Percentiles rank a stretch among this genome's conserved stretches.
Conservation (phyloP, 2,888 invertebrate genomes). For the Patella caerulea region DNA sequence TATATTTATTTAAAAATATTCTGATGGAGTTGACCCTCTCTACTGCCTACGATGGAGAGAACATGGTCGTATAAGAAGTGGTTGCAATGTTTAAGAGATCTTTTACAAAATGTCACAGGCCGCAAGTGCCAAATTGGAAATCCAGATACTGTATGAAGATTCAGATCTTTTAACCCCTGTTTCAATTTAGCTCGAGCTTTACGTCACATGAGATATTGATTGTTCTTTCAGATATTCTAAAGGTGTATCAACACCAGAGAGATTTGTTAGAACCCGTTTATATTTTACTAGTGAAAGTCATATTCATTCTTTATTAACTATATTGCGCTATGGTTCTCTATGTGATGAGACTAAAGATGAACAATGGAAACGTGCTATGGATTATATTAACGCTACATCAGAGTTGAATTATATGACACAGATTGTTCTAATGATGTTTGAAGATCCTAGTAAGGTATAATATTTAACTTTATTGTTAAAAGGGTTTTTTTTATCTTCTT, state of each 20-base stretch:
- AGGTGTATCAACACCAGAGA: conserved; percentile 96
- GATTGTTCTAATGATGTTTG: conserved; percentile 96
- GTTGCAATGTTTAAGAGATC: too few species aligned
- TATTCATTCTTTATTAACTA: conserved; percentile 96
- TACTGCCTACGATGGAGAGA: too few species aligned
- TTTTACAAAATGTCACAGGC: too few species aligned
- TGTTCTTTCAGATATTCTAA: conserved; percentile 84
- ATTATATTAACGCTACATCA: conserved; percentile 89
- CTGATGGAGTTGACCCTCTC: too few species aligned
- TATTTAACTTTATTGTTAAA: too few species aligned
- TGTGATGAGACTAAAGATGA: conserved; percentile 88
- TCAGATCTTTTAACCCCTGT: too few species aligned
- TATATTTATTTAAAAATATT: too few species aligned
- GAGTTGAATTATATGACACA: conserved; percentile 99
- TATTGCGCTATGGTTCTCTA: conserved; percentile 92
- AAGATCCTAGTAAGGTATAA: conserved; percentile 92
- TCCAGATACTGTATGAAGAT: too few species aligned
- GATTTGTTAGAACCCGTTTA: conserved; percentile 97
- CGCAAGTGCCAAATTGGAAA: too few species aligned
- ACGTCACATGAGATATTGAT: too few species aligned
- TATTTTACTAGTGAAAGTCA: conserved; percentile 99
- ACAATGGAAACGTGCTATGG: conserved; percentile 99
- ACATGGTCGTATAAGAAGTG: too few species aligned
- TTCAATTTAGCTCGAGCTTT: too few species aligned
- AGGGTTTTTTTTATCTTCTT: not conserved